Evolutionary conservation across 2,113 vertebrate species (phyloP).

Genomic region (Chloebia gouldiae): DNA sequence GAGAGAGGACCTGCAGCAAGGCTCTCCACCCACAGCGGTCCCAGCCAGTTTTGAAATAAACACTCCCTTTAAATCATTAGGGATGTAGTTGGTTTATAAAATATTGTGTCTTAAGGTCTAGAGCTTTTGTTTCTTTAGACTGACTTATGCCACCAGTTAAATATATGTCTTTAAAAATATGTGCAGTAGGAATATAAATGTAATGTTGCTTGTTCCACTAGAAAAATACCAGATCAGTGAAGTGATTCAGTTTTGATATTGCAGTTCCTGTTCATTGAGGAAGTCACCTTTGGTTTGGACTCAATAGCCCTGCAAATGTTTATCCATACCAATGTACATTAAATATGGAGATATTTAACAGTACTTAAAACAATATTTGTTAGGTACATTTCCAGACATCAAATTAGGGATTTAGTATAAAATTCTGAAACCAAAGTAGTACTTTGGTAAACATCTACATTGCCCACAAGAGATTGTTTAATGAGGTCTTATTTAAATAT

Average conservation of each 20-base stretch:
- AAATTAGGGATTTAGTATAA: background rate
- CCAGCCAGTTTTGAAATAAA: background rate
- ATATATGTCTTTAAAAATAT: background rate
- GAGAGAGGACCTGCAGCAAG: rapidly evolving
- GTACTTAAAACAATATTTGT: background rate
- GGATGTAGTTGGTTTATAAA: background rate
- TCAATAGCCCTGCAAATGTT: background rate
- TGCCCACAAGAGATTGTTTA: background rate
- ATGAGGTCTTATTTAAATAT: background rate
- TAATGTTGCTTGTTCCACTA: background rate
- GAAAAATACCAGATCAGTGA: background rate
- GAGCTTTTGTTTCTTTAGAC: background rate
- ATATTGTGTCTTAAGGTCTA: background rate
- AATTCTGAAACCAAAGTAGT: background rate
- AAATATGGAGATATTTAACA: background rate
- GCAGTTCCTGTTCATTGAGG: background rate
- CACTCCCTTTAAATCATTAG: background rate
- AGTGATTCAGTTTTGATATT: background rate
- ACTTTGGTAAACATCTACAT: background rate
- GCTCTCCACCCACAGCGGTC: background rate
- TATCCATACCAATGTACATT: rapidly evolving
- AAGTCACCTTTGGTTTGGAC: background rate
- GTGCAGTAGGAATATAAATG: background rate
- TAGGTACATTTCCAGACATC: background rate
- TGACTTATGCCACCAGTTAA: background rate